Percentiles rank a stretch among this genome's conserved stretches.
phyloP scores from a whole-genome alignment of 2,797 vertebrate species.

The Eulemur coronatus region DNA sequence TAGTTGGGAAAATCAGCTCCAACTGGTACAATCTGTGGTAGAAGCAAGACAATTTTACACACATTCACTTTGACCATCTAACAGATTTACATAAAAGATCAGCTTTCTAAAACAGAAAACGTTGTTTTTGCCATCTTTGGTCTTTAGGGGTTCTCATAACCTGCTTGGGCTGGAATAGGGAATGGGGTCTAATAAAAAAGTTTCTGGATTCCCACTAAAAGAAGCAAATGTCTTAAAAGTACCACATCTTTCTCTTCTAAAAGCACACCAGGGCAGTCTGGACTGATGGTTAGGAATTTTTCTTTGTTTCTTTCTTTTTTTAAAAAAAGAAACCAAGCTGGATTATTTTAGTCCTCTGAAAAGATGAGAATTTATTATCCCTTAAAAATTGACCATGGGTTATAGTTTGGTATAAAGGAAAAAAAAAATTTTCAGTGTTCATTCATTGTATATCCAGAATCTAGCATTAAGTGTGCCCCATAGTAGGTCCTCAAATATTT shows the following conservation, averaged over 20 bases:
- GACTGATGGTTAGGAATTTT: background rate
- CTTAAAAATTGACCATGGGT: background rate
- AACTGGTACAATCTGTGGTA: background rate
- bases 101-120: constrained; percentile 35
- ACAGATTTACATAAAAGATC: background rate
- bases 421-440: background rate
- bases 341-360: background rate
- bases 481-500: background rate
- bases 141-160: background rate
- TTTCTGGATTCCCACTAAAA: background rate
- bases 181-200: background rate
- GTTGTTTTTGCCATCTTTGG: background rate
- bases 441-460: background rate
- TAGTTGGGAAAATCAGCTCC: background rate
- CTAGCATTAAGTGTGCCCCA: background rate
- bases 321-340: background rate
- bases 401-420: background rate
- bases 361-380: background rate
- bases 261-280: background rate
- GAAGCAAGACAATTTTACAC: background rate
- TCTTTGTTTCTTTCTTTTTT: background rate
- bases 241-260: background rate
- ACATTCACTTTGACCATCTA: background rate
- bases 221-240: background rate
- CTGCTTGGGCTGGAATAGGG: background rate